These are phyloP conservation scores for Takifugu rubripes DNA, from an alignment of 2,797 vertebrate genomes.

Conservation along the genomic window DNA sequence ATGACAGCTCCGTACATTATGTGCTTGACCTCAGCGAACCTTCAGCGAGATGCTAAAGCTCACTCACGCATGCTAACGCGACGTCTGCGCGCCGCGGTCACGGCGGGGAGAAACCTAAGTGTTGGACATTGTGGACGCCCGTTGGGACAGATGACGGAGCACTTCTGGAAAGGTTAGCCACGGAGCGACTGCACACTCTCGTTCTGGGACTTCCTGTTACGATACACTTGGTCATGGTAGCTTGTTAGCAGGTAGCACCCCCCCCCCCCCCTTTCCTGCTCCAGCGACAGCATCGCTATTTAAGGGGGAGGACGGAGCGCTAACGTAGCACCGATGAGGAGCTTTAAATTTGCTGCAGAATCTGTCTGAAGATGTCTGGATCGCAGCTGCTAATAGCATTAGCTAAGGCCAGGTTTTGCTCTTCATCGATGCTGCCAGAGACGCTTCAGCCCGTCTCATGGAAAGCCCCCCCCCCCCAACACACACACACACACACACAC, in stretches of 20 bases:
- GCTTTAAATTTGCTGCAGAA: too few species aligned
- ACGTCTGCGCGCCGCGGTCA: background rate
- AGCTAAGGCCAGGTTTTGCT: too few species aligned
- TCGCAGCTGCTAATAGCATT: too few species aligned
- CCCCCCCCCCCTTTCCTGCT: background rate
- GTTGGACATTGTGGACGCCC: background rate
- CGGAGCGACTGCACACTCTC: background rate
- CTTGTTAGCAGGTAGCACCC: background rate
- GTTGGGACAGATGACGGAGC: background rate
- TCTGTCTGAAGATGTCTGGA: too few species aligned
- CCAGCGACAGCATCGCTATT: too few species aligned
- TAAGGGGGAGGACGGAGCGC: too few species aligned
- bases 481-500: too few species aligned
- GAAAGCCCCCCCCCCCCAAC: too few species aligned
- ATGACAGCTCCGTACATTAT: constrained; percentile 91
- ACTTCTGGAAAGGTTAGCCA: background rate
- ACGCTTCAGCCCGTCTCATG: too few species aligned
- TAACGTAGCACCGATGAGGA: too few species aligned
- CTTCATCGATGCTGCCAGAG: too few species aligned
- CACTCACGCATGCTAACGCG: constrained; percentile 20
- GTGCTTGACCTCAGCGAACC: constrained; percentile 90
- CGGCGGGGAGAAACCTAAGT: background rate
- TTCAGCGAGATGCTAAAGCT: constrained; percentile 64
- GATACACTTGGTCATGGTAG: background rate
- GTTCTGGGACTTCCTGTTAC: background rate